Conservation (phyloP, 2,113 vertebrate genomes). For the Vimba vimba region DNA sequence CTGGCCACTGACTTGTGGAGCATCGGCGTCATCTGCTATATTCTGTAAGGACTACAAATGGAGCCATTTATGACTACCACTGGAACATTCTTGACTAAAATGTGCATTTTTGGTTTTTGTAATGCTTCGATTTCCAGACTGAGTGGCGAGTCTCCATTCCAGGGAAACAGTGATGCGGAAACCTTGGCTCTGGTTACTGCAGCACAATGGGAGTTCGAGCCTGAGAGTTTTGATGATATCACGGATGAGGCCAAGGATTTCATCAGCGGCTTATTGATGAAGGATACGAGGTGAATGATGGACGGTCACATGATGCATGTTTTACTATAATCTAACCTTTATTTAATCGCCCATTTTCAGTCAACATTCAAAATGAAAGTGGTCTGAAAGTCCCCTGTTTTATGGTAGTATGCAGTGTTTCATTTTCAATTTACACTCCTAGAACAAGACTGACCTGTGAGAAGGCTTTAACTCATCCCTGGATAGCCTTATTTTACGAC, state of each 20-base stretch:
- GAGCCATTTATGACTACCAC: neutral
- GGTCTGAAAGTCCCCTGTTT: neutral
- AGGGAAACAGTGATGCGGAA: conserved; percentile 80
- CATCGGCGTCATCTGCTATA: conserved; percentile 87
- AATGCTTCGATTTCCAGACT: conserved; percentile 68
- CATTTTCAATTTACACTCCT: neutral
- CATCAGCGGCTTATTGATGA: conserved; percentile 80
- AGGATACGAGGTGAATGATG: conserved; percentile 73
- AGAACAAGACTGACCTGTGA: conserved; percentile 79
- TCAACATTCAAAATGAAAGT: neutral
- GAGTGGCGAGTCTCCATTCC: conserved; percentile 87
- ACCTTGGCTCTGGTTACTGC: conserved; percentile 80
- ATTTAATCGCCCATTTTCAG: neutral
- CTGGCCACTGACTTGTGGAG: conserved; percentile 87
- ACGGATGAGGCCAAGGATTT: conserved; percentile 85
- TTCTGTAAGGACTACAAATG: conserved; percentile 75
- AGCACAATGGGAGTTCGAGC: conserved; percentile 78
- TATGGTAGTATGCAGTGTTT: neutral
- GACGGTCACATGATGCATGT: neutral
- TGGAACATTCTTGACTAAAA: neutral
- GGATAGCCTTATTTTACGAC: conserved; percentile 76
- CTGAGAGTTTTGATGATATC: conserved; percentile 82
- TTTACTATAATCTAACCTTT: neutral
- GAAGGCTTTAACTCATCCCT: conserved; percentile 79
- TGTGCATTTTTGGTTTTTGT: neutral